A percentile compares a stretch with the other conserved stretches of the same genome.
Conservation (phyloP, 2,888 invertebrate species). For the Drosophila helvetica region DNA sequence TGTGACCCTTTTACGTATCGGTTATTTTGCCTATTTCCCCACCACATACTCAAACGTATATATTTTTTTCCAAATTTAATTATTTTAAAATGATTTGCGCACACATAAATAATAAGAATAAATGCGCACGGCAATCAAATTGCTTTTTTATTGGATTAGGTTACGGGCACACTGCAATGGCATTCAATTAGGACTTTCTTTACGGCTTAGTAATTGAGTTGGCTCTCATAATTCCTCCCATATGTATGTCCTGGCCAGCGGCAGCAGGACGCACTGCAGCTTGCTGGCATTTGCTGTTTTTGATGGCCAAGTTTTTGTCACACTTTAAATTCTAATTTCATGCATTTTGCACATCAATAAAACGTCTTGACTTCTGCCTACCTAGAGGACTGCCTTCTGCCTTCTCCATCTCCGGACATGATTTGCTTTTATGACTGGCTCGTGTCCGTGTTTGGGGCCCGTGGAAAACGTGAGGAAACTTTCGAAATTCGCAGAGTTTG, state of each 20-base stretch:
- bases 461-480: conserved; percentile 64
- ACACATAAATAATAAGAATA: conserved; percentile 34
- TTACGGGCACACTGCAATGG: conserved; percentile 48
- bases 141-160: conserved; percentile 63
- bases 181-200: conserved; percentile 70
- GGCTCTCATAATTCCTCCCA: conserved; percentile 50
- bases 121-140: conserved; percentile 56
- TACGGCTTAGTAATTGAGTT: conserved; percentile 63
- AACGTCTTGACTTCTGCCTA: conserved; percentile 49
- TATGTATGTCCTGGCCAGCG: neutral
- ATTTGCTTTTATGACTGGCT: conserved; percentile 66
- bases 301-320: conserved; percentile 37
- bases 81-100: conserved; percentile 73
- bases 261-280: conserved; percentile 38
- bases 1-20: conserved; percentile 51
- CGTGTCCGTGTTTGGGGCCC: conserved; percentile 27
- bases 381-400: neutral
- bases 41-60: conserved; percentile 22
- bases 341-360: conserved; percentile 81
- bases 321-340: conserved; percentile 79
- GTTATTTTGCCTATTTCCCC: conserved; percentile 30
- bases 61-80: conserved; percentile 62
- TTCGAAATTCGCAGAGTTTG: conserved; percentile 31
- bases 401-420: conserved; percentile 44
- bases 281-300: neutral